Percentiles rank a stretch among this genome's conserved stretches.
These are phyloP conservation scores for Eclectus roratus DNA, from an alignment of 2,113 vertebrate genomes.

Conservation along the genomic window DNA sequence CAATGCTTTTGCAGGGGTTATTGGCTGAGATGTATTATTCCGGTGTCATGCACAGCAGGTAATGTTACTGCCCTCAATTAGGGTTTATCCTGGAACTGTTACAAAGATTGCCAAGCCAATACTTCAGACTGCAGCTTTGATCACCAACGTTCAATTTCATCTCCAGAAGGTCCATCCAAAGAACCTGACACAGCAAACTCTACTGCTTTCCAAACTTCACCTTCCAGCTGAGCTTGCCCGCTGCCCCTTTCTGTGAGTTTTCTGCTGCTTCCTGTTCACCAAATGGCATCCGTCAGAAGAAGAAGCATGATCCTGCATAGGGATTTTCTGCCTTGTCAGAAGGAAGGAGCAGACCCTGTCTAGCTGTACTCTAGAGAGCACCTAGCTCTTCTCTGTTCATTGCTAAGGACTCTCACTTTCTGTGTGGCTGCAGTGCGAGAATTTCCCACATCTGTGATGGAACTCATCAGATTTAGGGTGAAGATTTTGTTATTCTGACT, in stretches of 20 bases:
- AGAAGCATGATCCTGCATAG: background rate
- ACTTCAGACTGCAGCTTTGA: background rate
- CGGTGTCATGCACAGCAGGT: fast-evolving
- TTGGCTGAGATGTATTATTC: background rate
- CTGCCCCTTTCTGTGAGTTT: background rate
- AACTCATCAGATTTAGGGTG: background rate
- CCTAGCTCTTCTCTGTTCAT: background rate
- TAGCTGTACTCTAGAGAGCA: background rate
- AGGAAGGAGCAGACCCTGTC: background rate
- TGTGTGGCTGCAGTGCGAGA: background rate
- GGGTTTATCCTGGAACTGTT: background rate
- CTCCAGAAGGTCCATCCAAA: background rate
- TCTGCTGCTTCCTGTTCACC: background rate
- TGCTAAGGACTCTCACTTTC: background rate
- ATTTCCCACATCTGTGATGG: background rate
- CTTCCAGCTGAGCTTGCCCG: background rate
- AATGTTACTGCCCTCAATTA: background rate
- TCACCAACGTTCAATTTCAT: background rate
- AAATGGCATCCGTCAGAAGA: background rate
- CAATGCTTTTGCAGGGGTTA: background rate
- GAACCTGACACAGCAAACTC: background rate
- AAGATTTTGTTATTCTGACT: background rate
- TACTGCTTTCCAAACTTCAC: background rate
- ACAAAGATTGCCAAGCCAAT: background rate
- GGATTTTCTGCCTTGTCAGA: background rate